Evolutionary conservation across 2,113 vertebrate species (phyloP).

Genomic region (Meleagris gallopavo): DNA sequence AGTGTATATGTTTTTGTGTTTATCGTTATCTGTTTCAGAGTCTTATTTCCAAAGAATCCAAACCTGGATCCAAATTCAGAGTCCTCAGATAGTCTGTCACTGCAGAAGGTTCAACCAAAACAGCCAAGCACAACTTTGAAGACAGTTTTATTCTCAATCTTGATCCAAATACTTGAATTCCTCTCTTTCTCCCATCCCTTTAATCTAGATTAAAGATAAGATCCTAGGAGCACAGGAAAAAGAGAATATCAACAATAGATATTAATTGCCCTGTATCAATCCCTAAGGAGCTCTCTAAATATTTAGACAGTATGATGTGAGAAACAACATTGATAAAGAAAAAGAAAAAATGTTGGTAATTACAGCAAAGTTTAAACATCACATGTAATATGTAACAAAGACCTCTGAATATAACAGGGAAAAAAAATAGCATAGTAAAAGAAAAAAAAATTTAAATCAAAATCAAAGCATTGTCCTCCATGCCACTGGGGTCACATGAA

Average conservation of each 20-base stretch:
- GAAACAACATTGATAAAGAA: slow-evolving; percentile 40
- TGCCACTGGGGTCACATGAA: slow-evolving; percentile 6
- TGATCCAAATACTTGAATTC: slow-evolving; percentile 42
- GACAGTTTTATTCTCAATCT: slow-evolving; percentile 18
- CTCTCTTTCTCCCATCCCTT: slow-evolving; percentile 3
- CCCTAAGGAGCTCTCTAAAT: slow-evolving; percentile 43
- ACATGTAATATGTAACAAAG: slow-evolving; percentile 15
- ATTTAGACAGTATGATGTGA: slow-evolving; percentile 33
- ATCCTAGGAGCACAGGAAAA: background rate
- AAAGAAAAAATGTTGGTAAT: slow-evolving; percentile 45
- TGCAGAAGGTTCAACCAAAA: slow-evolving; percentile 23
- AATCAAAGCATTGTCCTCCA: slow-evolving; percentile 6
- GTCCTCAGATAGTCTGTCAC: slow-evolving; percentile 54
- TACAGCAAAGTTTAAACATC: slow-evolving; percentile 41
- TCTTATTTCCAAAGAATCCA: slow-evolving; percentile 38
- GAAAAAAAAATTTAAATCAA: background rate
- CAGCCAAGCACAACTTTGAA: slow-evolving; percentile 26
- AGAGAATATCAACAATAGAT: slow-evolving; percentile 40
- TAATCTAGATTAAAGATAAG: slow-evolving; percentile 58
- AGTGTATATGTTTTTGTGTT: background rate
- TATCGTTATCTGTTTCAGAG: slow-evolving; percentile 19
- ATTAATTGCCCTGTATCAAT: slow-evolving; percentile 36
- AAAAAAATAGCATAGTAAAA: slow-evolving; percentile 1
- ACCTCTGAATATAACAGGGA: slow-evolving; percentile 25
- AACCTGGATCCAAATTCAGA: slow-evolving; percentile 15